Evolutionary conservation across 37 sponge, comb jelly and placozoan species (phyloP), one percentile per base, ranked within the genome.

Genomic region (Chondrilla cf. caribensis): DNA sequence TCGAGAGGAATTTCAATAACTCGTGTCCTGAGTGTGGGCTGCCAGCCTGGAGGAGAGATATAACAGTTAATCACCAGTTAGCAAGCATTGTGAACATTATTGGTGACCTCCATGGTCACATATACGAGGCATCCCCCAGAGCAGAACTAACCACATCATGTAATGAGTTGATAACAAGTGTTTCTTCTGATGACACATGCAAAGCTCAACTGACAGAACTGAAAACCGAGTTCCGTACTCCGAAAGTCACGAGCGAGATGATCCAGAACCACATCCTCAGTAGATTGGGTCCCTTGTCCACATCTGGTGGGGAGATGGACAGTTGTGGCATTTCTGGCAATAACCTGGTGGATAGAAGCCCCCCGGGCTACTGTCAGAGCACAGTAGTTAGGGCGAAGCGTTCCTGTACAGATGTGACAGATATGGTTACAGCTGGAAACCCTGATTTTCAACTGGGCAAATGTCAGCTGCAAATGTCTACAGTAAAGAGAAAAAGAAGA

Each of bases 1-100:
- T 47, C 11, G 51, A 47, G 11, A 47, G 51, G 9, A 11, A 47
- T 6, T 14, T 14, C 11, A 32, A 32, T 43, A 33, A 24, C 71
- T 38, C 35, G 21, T 87, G 87, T 75, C 87, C 87, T 57, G 41
- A 42, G 43, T 87, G 87, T 77, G 70, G 78, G n/a, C 42, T 82
- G 33, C 87, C 87, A 44, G 73, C 65, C 0, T 87, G 87, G 87
- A 76, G 36, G 39, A 82, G 60, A 42, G 87, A 87, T 7, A 31
- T 86, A 26, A 80, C 44, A 54, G 25, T 81, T 15, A 81, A 86
- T 81, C 59, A 64, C 31, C 86, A 86, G 42, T 40, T 86, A 4
- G 32, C 59, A 32, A 80, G 67, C 32, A 15, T 86, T 28, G 26
- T 86, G 22, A 28, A 55, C 36, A 31, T 68, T 29, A 17, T 55